phyloP scores from a whole-genome alignment of 2,888 invertebrate genomes.

The Lumbricus terrestris region DNA sequence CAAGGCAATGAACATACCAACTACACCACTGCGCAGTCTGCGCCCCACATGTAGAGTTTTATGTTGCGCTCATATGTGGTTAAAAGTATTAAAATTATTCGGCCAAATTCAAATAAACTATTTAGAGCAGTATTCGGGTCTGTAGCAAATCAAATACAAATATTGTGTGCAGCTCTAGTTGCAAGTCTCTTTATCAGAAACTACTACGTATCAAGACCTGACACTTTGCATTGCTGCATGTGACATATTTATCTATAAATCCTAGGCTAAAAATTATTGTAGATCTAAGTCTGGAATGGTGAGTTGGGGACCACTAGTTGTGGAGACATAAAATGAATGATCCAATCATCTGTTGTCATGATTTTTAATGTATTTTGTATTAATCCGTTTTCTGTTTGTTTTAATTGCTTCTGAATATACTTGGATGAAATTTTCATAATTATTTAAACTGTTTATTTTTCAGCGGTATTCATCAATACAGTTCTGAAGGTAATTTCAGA shows the following conservation, averaged over 20 bases:
- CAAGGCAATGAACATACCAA: no score
- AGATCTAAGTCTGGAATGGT: not conserved
- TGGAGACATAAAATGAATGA: not conserved
- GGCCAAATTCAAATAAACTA: no score
- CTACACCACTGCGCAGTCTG: no score
- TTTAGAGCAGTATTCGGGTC: no score
- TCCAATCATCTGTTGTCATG: not conserved
- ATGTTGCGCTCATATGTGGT: no score
- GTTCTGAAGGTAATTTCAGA: constrained; percentile 37
- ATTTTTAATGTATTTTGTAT: not conserved
- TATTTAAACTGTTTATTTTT: not conserved
- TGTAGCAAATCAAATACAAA: no score
- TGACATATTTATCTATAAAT: not conserved
- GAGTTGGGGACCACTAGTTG: not conserved
- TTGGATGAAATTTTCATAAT: not conserved
- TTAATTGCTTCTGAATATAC: not conserved
- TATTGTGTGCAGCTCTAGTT: no score
- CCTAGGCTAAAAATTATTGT: no score
- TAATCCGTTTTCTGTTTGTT: not conserved
- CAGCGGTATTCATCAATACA: not conserved
- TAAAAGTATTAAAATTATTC: no score
- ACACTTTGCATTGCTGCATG: not conserved
- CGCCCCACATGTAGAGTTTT: no score
- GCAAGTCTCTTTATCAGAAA: not conserved
- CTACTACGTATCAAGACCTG: not conserved